These are phyloP conservation scores for Eilema griseolum DNA, from an alignment of 2,888 invertebrate genomes.

Conservation along the genomic window DNA sequence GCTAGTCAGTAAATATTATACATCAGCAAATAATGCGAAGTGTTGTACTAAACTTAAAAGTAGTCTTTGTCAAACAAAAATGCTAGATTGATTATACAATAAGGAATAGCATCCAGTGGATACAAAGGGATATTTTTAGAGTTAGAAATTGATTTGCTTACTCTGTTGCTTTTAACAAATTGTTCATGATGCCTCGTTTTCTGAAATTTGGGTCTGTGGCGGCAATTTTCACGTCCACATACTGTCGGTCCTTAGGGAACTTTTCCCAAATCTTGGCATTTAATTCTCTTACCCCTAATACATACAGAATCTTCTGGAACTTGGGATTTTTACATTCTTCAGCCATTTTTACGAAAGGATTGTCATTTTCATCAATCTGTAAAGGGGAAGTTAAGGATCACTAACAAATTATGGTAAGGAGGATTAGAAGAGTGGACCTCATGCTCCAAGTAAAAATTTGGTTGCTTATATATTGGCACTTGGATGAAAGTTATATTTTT, in stretches of 20 bases:
- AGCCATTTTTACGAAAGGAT: slow-evolving; percentile 74
- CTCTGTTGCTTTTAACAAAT: slow-evolving; percentile 88
- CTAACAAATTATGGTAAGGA: too few species aligned
- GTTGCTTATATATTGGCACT: too few species aligned
- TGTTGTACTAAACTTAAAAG: too few species aligned
- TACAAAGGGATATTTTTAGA: too few species aligned
- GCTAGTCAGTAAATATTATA: too few species aligned
- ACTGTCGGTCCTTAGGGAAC: slow-evolving; percentile 84
- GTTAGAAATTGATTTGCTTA: slow-evolving; percentile 66
- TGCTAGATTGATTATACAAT: too few species aligned
- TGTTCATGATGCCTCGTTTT: slow-evolving; percentile 89
- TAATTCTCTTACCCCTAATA: slow-evolving; percentile 86
- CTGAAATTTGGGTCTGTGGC: slow-evolving; percentile 90
- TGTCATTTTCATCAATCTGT: slow-evolving; percentile 66
- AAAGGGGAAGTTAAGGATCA: slow-evolving; percentile 28
- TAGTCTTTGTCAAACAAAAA: too few species aligned
- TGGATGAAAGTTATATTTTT: too few species aligned
- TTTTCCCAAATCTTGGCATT: slow-evolving; percentile 86
- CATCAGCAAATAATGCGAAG: too few species aligned
- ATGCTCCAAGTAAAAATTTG: too few species aligned
- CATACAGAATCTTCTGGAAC: slow-evolving; percentile 88
- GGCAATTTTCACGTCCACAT: slow-evolving; percentile 89
- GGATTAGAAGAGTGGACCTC: too few species aligned
- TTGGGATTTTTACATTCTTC: slow-evolving; percentile 86
- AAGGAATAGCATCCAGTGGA: too few species aligned